A percentile compares a stretch with the other conserved stretches of the same genome.
Conservation (phyloP, 2,113 vertebrate species). For the Megalops atlanticus region DNA sequence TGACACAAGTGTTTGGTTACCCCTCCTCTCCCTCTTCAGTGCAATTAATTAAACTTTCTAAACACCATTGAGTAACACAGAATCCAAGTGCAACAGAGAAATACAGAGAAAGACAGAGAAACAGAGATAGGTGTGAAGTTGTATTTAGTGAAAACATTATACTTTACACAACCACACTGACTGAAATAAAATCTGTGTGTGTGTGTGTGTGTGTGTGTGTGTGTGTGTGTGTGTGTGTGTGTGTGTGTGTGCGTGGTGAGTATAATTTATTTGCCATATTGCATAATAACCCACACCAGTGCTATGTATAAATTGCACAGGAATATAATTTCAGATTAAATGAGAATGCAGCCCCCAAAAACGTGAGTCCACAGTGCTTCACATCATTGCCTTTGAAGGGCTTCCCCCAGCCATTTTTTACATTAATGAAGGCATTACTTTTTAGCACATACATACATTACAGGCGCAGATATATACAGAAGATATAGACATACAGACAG, state of each 20-base stretch:
- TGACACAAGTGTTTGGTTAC: no score
- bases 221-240: no score
- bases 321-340: conserved; percentile 15
- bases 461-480: neutral
- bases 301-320: conserved; percentile 30
- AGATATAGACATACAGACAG: neutral
- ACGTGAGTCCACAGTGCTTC: neutral
- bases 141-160: no score
- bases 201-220: no score
- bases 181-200: no score
- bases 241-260: neutral
- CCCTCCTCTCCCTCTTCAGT: no score
- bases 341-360: neutral
- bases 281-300: conserved; percentile 1
- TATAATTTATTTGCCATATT: neutral
- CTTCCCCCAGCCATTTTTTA: neutral
- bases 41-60: no score
- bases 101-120: no score
- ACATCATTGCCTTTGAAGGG: neutral
- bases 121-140: no score
- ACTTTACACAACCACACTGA: no score
- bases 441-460: neutral
- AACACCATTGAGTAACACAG: no score
- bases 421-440: neutral
- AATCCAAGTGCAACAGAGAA: no score